These are phyloP conservation scores for Acanthochromis polyacanthus DNA, from an alignment of 2,113 vertebrate species.

Conservation along the genomic window DNA sequence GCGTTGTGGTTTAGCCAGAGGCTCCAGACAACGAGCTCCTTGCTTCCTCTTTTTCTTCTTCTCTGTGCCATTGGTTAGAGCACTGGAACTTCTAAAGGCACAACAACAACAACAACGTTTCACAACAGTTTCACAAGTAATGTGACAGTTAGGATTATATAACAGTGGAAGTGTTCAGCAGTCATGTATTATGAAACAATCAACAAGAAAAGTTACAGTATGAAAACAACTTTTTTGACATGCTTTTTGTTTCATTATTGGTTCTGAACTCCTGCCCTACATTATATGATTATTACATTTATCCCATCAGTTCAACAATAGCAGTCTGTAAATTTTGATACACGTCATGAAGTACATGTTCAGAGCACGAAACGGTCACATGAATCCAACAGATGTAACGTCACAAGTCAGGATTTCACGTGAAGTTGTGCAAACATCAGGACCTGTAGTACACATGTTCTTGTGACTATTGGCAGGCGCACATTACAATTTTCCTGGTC, in stretches of 20 bases:
- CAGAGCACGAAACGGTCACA: no score
- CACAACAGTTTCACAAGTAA: constrained; percentile 27
- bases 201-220: neutral
- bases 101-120: constrained; percentile 37
- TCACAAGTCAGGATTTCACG: no score
- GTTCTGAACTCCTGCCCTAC: no score
- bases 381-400: no score
- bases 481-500: no score
- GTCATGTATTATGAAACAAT: neutral
- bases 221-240: neutral
- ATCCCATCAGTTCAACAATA: neutral
- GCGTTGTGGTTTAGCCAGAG: constrained; percentile 81
- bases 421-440: no score
- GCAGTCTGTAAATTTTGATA: neutral
- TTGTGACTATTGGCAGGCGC: no score
- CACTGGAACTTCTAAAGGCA: constrained; percentile 71
- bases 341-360: no score
- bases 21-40: constrained; percentile 88
- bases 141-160: constrained; percentile 16
- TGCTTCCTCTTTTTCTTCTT: constrained; percentile 95
- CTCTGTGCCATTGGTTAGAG: constrained; percentile 91
- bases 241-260: neutral
- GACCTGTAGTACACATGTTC: no score
- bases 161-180: neutral
- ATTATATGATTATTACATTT: neutral